A percentile compares a stretch with the other conserved stretches of the same genome.
These are phyloP conservation scores for Dicyrtomina minuta DNA, from an alignment of 2,888 invertebrate genomes.

Conservation along the genomic window DNA sequence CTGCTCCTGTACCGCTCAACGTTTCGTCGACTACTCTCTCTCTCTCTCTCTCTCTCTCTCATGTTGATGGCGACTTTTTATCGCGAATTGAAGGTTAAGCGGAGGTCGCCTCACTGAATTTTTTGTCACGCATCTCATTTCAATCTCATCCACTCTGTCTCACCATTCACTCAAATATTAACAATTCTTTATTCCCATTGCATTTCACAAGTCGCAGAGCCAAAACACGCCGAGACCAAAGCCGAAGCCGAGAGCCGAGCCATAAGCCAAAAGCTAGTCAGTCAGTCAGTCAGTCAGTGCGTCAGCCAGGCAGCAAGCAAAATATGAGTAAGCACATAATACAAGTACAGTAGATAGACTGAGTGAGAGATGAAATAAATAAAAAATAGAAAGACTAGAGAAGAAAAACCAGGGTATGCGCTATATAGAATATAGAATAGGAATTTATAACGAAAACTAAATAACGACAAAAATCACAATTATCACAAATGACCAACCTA, in stretches of 20 bases:
- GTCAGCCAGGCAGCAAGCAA: background rate
- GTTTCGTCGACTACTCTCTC: slow-evolving; percentile 1
- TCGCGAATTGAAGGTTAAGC: slow-evolving; percentile 42
- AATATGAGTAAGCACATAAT: slow-evolving; percentile 6
- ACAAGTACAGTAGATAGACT: too few species aligned
- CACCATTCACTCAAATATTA: slow-evolving; percentile 16
- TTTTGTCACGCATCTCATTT: slow-evolving; percentile 44
- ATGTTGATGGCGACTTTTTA: slow-evolving; percentile 32
- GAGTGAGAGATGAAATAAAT: background rate
- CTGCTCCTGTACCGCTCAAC: too few species aligned
- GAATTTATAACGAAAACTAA: slow-evolving; percentile 29
- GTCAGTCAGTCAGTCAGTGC: too few species aligned
- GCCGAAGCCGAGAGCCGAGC: too few species aligned
- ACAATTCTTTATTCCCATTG: too few species aligned
- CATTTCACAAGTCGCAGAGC: background rate
- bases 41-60: too few species aligned
- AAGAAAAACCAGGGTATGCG: background rate
- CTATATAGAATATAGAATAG: too few species aligned
- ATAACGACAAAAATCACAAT: slow-evolving; percentile 16
- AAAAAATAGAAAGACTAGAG: too few species aligned
- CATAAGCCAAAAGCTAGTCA: too few species aligned
- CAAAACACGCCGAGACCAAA: too few species aligned
- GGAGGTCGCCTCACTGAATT: slow-evolving; percentile 41
- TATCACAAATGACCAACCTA: slow-evolving; percentile 31
- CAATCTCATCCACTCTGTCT: slow-evolving; percentile 25